phyloP scores from a whole-genome alignment of 1,140 invertebrate species.

The Drosophila lacertosa region DNA sequence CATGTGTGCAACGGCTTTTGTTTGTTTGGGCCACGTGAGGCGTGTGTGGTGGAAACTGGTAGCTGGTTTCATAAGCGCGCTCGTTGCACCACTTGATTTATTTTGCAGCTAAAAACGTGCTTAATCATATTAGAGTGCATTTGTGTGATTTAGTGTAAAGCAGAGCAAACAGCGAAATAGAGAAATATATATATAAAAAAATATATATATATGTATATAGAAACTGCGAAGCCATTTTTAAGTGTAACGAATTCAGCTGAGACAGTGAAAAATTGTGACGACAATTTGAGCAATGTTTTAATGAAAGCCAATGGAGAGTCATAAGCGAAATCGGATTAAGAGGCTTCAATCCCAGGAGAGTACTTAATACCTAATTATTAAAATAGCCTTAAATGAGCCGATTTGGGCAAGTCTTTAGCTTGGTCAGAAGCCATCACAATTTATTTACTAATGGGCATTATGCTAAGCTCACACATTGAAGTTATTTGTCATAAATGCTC shows the following conservation, averaged over 20 bases:
- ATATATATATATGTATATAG: too few species aligned
- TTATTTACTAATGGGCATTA: conserved; percentile 24
- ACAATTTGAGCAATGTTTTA: conserved; percentile 13
- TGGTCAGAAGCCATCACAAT: background rate
- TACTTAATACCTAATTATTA: too few species aligned
- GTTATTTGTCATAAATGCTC: conserved; percentile 53
- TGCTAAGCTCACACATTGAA: conserved; percentile 29
- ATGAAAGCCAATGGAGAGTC: background rate
- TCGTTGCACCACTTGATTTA: conserved; percentile 71
- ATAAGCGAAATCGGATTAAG: too few species aligned
- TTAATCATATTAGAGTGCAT: conserved; percentile 82
- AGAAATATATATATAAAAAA: too few species aligned
- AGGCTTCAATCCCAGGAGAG: background rate
- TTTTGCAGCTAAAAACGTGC: conserved; percentile 79
- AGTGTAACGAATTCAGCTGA: conserved; percentile 10
- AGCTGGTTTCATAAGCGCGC: conserved; percentile 62
- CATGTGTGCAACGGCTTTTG: conserved; percentile 36
- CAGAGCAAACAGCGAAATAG: conserved; percentile 36
- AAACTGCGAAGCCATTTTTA: conserved; percentile 5
- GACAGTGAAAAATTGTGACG: conserved; percentile 28
- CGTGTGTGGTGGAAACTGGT: conserved; percentile 11
- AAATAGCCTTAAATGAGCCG: background rate
- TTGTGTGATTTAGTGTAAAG: conserved; percentile 75
- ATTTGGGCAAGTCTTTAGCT: background rate
- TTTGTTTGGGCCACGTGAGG: conserved; percentile 20